These are phyloP conservation scores for Andrena praecox DNA, from an alignment of 2,888 invertebrate genomes.

Conservation along the genomic window DNA sequence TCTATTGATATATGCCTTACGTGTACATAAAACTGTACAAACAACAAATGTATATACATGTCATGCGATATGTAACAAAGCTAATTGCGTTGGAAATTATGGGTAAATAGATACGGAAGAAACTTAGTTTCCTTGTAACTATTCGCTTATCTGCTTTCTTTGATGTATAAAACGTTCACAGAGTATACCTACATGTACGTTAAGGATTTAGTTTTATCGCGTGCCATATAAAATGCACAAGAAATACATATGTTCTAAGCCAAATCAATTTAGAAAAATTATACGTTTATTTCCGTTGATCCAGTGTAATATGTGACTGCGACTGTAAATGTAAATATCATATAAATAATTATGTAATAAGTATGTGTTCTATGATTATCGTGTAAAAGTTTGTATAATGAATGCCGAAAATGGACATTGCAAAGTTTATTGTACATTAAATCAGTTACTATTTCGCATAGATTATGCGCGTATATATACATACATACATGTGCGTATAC, in stretches of 20 bases:
- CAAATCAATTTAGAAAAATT: constrained; percentile 42
- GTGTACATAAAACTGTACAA: constrained; percentile 68
- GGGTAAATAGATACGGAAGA: constrained; percentile 8
- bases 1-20: constrained; percentile 54
- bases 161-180: constrained; percentile 28
- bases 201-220: constrained; percentile 33
- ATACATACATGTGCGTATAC: constrained; percentile 17
- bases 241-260: constrained; percentile 45
- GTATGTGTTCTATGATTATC: constrained; percentile 52
- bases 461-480: constrained; percentile 31
- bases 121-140: constrained; percentile 36
- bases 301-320: constrained; percentile 29
- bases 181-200: constrained; percentile 27
- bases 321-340: constrained; percentile 61
- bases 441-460: constrained; percentile 54
- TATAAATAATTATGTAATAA: constrained; percentile 54
- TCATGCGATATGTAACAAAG: constrained; percentile 40
- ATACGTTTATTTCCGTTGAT: constrained; percentile 26
- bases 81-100: constrained; percentile 28
- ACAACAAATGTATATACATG: constrained; percentile 63
- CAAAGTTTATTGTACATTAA: constrained; percentile 65
- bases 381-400: constrained; percentile 59
- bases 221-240: constrained; percentile 57
- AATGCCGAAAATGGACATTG: constrained; percentile 59
- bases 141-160: constrained; percentile 30